Evolutionary conservation across 2,888 invertebrate species (phyloP).

Genomic region (Meiosimyza decipiens): DNA sequence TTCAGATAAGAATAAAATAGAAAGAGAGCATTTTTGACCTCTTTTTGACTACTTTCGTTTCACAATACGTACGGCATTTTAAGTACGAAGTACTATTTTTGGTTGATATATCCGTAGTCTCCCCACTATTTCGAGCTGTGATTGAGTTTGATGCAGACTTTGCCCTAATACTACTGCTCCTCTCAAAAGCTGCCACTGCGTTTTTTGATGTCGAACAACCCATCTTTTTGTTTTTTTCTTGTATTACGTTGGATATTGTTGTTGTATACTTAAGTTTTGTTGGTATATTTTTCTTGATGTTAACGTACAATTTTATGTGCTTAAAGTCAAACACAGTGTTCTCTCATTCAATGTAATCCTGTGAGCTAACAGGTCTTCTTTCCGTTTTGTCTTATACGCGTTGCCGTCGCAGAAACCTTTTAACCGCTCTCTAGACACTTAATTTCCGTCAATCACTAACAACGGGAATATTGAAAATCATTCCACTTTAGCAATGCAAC

Average conservation of each 20-base stretch:
- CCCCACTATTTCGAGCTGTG: not conserved
- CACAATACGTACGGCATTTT: too few species aligned
- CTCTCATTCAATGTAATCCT: not conserved
- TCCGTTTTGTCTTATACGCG: constrained; percentile 11
- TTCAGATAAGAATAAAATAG: not conserved
- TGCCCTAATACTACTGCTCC: not conserved
- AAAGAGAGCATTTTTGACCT: constrained; percentile 1
- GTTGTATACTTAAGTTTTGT: not conserved
- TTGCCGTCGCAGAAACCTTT: not conserved
- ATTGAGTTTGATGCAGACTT: not conserved
- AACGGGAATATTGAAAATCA: not conserved
- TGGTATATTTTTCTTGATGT: not conserved
- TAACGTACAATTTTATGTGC: constrained; percentile 5
- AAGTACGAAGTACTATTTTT: too few species aligned
- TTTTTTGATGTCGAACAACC: constrained; percentile 25
- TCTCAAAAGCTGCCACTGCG: constrained; percentile 9
- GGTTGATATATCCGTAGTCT: not conserved
- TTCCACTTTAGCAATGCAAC: too few species aligned
- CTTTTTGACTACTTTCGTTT: too few species aligned
- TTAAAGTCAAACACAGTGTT: not conserved
- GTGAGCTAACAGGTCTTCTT: not conserved
- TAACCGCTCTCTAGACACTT: not conserved
- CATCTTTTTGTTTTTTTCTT: constrained; percentile 8
- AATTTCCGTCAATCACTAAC: constrained; percentile 28
- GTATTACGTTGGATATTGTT: not conserved